phyloP scores from a whole-genome alignment of 2,888 invertebrate genomes.

The Pollenia labialis region DNA sequence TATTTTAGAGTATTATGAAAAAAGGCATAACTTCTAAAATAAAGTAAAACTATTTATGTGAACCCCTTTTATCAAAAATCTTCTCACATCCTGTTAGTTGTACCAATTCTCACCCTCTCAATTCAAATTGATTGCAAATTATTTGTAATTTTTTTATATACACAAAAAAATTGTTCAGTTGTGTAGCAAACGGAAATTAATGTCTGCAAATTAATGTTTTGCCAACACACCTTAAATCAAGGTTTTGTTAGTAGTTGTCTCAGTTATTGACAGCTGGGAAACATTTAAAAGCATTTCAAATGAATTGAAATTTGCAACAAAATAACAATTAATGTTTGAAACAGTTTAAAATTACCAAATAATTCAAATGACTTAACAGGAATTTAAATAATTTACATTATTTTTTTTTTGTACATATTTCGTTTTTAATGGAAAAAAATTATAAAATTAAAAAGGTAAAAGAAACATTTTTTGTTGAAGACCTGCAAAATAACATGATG shows the following conservation, averaged over 20 bases:
- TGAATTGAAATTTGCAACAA: not conserved
- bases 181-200: slow-evolving; percentile 66
- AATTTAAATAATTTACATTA: not conserved
- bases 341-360: not conserved
- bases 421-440: too few relatives aligned
- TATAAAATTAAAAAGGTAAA: too few relatives aligned
- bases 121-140: not conserved
- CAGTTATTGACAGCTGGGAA: slow-evolving; percentile 32
- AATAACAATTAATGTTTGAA: slow-evolving; percentile 4
- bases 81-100: too few relatives aligned
- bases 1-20: not conserved
- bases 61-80: not conserved
- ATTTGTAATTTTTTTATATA: not conserved
- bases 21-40: not conserved
- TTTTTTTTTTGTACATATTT: too few relatives aligned
- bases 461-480: too few relatives aligned
- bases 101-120: not conserved
- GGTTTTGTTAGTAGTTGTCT: slow-evolving; percentile 27
- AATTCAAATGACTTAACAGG: not conserved
- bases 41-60: too few relatives aligned
- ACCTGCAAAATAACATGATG: too few relatives aligned
- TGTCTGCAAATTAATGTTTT: slow-evolving; percentile 63
- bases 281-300: slow-evolving; percentile 42
- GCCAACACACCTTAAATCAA: slow-evolving; percentile 37
- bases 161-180: not conserved